Evolutionary conservation across 35 echinoderm and acorn worm genomes (phyloP), one percentile per base, ranked within the genome.

Genomic region (Strongylocentrotus purpuratus): DNA sequence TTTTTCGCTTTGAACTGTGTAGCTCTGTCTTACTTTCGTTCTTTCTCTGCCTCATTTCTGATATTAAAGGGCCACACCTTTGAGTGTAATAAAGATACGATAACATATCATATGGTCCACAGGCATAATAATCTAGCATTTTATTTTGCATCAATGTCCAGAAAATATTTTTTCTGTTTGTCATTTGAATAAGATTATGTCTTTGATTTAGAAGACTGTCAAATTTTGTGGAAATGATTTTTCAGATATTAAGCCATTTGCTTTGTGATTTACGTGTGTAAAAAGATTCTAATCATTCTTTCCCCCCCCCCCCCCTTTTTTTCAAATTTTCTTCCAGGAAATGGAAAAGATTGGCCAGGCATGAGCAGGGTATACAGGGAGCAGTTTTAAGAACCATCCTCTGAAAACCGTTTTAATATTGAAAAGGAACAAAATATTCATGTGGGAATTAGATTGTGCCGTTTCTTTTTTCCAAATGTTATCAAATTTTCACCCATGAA

Each of bases 281-380:
- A 70, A 70, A 20, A 4, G 61, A 25, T 70, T 22, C 18, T 70
- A 6, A 70, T 70, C 3, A 4, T 70, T n/a, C 17, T 70, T 22
- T 70, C 18, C 25, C 61, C 25, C 61, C n/a, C 88, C n/a, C n/a
- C n/a, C n/a, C n/a, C n/a, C n/a, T n/a, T n/a, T 20, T 18, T 20
- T 31, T 22, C 35, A 41, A 41, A 33, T 88, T 88, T 88, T 32
- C 9, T 8, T 48, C 14, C 14, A 46, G 88, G 33, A 91, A 91
- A 91, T 91, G 88, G 88, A 91, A 91, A 91, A 91, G 88, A 46
- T 91, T 91, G 46, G 33, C 46, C 88, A 46, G 33, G 46, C 46
- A 41, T 91, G 88, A 48, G 33, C 88, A 32, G 15, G 41, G 88
- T 41, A 91, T 17, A 32, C 14, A 7, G 28, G 33, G 31, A 20